phyloP scores from a whole-genome alignment of 2,888 invertebrate species.

The Hyposoter didymator region DNA sequence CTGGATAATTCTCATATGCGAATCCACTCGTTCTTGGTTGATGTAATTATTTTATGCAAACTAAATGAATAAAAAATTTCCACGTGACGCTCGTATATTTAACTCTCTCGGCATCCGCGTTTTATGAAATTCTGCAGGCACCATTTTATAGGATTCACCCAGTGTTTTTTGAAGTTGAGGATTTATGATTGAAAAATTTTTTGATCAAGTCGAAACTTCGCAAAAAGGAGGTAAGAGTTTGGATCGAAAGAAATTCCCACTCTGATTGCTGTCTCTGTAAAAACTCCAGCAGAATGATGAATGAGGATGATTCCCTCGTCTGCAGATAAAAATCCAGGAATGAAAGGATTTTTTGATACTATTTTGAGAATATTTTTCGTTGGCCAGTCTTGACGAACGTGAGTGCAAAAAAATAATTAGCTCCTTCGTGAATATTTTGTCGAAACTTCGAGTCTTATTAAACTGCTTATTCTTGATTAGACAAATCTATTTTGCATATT shows the following conservation, averaged over 20 bases:
- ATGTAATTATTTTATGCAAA: not conserved
- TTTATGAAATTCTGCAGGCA: not conserved
- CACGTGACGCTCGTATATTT: not conserved
- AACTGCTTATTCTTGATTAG: not conserved
- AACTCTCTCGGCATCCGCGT: not conserved
- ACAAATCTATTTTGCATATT: constrained; percentile 4
- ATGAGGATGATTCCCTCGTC: not conserved
- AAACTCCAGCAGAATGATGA: not conserved
- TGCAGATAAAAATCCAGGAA: not conserved
- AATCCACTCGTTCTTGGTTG: not conserved
- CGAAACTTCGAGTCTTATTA: not conserved
- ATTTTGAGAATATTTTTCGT: not conserved
- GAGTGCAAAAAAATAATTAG: not conserved
- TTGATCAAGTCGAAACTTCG: not conserved
- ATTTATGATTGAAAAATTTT: not conserved
- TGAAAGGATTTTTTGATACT: not conserved
- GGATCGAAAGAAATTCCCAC: not conserved
- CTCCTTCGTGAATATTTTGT: not conserved
- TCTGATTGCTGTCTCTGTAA: not conserved
- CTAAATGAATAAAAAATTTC: not conserved
- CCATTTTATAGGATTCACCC: not conserved
- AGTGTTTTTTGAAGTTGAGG: not conserved
- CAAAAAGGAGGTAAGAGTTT: not conserved
- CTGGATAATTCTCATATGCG: not conserved
- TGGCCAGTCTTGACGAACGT: not conserved